Evolutionary conservation across 2,113 vertebrate genomes (phyloP).

Genomic region (Pedionomus torquatus): DNA sequence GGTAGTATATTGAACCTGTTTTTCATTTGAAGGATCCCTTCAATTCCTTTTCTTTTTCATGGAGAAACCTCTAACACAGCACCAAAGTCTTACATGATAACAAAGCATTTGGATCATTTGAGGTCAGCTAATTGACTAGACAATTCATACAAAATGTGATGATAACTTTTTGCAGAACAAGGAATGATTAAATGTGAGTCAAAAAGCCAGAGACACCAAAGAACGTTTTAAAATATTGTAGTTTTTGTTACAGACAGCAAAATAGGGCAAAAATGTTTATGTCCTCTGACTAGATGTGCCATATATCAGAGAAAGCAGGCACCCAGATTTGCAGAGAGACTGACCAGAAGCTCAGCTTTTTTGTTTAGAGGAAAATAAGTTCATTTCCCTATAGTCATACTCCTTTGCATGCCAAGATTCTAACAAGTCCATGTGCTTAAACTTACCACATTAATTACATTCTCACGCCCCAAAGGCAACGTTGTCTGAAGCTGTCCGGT

Average conservation of each 20-base stretch:
- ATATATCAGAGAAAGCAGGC: not conserved
- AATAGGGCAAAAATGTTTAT: not conserved
- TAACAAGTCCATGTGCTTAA: not conserved
- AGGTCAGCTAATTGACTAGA: not conserved
- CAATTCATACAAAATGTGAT: not conserved
- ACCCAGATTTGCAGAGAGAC: not conserved
- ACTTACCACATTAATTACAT: not conserved
- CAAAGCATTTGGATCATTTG: not conserved
- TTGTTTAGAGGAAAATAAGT: not conserved
- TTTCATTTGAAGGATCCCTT: not conserved
- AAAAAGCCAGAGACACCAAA: not conserved
- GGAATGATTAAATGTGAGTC: not conserved
- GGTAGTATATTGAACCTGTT: not conserved
- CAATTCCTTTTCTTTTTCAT: not conserved
- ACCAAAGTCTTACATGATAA: not conserved
- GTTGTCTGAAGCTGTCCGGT: not conserved
- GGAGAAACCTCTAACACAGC: not conserved
- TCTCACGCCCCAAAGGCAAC: slow-evolving; percentile 35
- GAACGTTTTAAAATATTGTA: not conserved
- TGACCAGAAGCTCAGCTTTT: not conserved
- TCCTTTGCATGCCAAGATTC: not conserved
- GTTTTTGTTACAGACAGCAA: not conserved
- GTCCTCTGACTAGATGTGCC: not conserved
- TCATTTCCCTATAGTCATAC: not conserved
- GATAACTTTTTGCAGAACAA: not conserved